Evolutionary conservation across 2,888 invertebrate species (phyloP).

Genomic region (Octonoba sinensis): DNA sequence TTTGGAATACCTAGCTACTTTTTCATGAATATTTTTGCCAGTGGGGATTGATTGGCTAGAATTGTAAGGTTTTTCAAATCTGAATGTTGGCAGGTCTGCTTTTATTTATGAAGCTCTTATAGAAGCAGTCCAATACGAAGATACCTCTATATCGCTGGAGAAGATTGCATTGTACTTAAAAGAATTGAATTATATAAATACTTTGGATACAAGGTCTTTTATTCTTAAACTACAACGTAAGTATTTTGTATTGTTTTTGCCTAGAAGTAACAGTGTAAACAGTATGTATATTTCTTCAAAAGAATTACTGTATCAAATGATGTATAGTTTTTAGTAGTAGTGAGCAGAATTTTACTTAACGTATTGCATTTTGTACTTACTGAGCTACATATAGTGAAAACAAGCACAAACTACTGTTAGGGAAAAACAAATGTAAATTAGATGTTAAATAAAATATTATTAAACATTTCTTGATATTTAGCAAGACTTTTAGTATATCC

Average conservation of each 20-base stretch:
- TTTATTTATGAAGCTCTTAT: slow-evolving; percentile 65
- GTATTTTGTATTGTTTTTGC: neutral
- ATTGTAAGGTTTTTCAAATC: no score
- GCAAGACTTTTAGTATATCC: no score
- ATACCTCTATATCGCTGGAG: slow-evolving; percentile 49
- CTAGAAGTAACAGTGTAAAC: neutral
- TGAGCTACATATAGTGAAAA: no score
- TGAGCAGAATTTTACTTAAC: no score
- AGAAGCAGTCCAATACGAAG: slow-evolving; percentile 62
- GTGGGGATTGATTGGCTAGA: no score
- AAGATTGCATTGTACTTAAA: slow-evolving; percentile 41
- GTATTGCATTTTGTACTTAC: no score
- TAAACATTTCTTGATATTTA: no score
- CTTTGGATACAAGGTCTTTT: slow-evolving; percentile 31
- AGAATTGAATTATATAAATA: slow-evolving; percentile 51
- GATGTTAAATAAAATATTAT: neutral
- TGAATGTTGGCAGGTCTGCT: no score
- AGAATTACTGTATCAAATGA: no score
- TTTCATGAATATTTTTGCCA: no score
- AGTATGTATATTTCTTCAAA: neutral
- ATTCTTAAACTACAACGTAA: slow-evolving; percentile 53
- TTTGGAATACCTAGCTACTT: no score
- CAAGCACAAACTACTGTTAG: neutral
- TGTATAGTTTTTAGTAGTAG: no score
- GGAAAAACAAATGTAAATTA: neutral